A percentile compares a stretch with the other conserved stretches of the same genome.
These are phyloP conservation scores for Acleris emargana DNA, from an alignment of 2,888 invertebrate species.

Conservation along the genomic window DNA sequence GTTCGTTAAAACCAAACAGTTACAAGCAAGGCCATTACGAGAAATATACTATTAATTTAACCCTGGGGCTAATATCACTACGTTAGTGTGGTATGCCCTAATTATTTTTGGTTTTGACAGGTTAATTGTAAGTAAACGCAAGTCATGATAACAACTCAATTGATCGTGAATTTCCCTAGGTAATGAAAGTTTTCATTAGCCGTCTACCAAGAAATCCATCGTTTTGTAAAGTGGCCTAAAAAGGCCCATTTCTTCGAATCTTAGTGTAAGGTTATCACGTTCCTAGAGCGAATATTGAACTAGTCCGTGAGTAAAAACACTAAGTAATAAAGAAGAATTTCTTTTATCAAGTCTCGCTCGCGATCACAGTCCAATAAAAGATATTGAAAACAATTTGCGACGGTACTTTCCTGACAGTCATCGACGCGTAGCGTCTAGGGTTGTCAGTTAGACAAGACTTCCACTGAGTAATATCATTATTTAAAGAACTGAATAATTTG, in stretches of 20 bases:
- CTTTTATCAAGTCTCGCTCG: slow-evolving; percentile 48
- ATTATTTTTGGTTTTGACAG: too few relatives aligned
- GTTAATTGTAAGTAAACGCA: not conserved
- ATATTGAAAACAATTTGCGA: slow-evolving; percentile 61
- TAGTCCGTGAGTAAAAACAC: slow-evolving; percentile 29
- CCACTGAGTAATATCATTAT: not conserved
- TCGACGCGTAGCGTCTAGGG: slow-evolving; percentile 12
- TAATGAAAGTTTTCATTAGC: not conserved
- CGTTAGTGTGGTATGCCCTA: too few relatives aligned
- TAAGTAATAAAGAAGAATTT: slow-evolving; percentile 47
- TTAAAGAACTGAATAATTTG: not conserved
- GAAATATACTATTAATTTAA: too few relatives aligned
- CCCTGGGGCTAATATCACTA: too few relatives aligned
- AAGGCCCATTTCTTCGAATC: slow-evolving; percentile 13
- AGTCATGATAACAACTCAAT: not conserved
- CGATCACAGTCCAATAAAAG: slow-evolving; percentile 57
- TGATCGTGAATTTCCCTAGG: not conserved
- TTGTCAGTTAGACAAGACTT: slow-evolving; percentile 1
- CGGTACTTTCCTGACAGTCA: slow-evolving; percentile 49
- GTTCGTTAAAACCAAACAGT: too few relatives aligned
- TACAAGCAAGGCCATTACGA: too few relatives aligned
- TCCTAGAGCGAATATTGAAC: slow-evolving; percentile 1
- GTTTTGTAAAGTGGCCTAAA: slow-evolving; percentile 4
- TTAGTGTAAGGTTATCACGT: slow-evolving; percentile 1
- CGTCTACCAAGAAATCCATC: slow-evolving; percentile 1